Evolutionary conservation across 2,888 invertebrate species (phyloP).

Genomic region (Sepioteuthis lessoniana): DNA sequence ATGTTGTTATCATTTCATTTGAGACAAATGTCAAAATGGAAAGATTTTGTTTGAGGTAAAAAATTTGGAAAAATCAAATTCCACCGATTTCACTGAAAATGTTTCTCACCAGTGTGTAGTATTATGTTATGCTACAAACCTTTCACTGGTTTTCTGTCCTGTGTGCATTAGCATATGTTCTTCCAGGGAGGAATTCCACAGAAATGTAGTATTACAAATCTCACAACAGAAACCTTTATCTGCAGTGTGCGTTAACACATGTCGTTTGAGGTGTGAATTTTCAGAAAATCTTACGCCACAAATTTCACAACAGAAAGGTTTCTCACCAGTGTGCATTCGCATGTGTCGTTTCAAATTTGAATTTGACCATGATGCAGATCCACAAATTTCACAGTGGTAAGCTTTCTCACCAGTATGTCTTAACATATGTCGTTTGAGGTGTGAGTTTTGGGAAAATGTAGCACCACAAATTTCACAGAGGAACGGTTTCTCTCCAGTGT

Average conservation of each 20-base stretch:
- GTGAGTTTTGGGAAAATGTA: background rate
- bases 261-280: no score
- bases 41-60: no score
- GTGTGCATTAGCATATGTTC: background rate
- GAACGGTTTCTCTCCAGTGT: background rate
- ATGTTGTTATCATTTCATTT: no score
- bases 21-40: no score
- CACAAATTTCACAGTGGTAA: slow-evolving; percentile 1
- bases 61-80: no score
- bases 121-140: background rate
- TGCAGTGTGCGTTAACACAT: no score
- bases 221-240: no score
- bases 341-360: background rate
- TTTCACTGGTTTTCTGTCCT: background rate
- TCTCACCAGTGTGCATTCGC: slow-evolving; percentile 6
- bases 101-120: no score
- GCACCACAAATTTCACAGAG: background rate
- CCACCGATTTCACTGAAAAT: no score
- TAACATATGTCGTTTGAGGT: background rate
- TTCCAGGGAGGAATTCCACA: background rate
- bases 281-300: background rate
- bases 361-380: background rate
- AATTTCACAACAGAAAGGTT: background rate
- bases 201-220: background rate
- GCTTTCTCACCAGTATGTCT: background rate